Base-by-base conservation (phyloP, 2,113 vertebrate genomes). In the Alexandromys fortis region DNA sequence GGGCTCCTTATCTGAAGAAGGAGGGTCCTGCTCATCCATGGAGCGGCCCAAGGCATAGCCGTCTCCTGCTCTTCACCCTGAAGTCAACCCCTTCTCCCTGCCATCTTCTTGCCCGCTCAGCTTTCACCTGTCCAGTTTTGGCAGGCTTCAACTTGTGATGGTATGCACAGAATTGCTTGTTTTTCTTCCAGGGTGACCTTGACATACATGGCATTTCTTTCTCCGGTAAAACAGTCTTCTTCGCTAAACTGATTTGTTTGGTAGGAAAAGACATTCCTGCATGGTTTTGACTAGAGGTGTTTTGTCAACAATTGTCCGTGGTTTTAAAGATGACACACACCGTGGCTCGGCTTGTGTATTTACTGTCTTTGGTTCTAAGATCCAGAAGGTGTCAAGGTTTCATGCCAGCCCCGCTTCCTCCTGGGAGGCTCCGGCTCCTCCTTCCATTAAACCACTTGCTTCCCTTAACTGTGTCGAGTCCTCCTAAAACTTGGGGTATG, bases 161-260 rank as follows among this genome's bases (percentile, higher is more conserved):
- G 30, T 10, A 55, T 70, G 87, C 35, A 78, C 38, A 86, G 86
- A 73, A 89, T 35, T 65, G 21, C 35, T 85, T 95, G 58, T 70
- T 89, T 95, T 73, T 88, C 77, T 49, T 35, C 73, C 45, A 85
- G 90, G 95, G 61, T 55, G 30, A 86, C 68, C 12, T 16, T 96
- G 90, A 86, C 58, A 70, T 19, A 58, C 22, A 68, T 28, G n/a
- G 3, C 10, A 11, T 76, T 96, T 94, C 90, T 55, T 94, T 88
- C 70, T 97, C 52, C 90, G 93, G 93, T 93, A 81, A 96, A 96
- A 88, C 2, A 63, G n/a, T 58, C 52, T 88, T 95, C 24, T 8
- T 90, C 47, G 21, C 21, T 70, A 77, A 72, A 82, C n/a, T 68
- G 73, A 96, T 85, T 35, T 67, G 94, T 86, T 83, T 76, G 67